phyloP scores from a whole-genome alignment of 2,888 invertebrate species.

The Andrena chrysosceles region DNA sequence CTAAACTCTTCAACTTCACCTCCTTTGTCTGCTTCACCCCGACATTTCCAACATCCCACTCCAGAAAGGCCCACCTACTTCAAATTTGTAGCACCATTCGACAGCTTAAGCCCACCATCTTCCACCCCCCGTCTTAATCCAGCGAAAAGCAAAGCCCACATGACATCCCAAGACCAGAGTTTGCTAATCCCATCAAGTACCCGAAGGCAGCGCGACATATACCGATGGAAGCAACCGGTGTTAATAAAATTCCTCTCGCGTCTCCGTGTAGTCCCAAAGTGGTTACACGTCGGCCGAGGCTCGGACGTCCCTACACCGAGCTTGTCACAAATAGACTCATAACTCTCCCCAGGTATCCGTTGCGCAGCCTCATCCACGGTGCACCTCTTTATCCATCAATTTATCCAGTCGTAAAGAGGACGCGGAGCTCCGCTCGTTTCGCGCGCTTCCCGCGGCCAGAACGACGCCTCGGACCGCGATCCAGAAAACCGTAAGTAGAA shows the following conservation, averaged over 20 bases:
- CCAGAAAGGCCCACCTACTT: no score
- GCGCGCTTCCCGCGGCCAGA: constrained; percentile 7
- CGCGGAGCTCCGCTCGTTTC: neutral
- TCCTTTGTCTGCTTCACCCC: no score
- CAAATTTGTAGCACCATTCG: no score
- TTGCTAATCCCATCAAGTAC: constrained; percentile 1
- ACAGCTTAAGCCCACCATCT: no score
- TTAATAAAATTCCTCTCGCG: constrained; percentile 35
- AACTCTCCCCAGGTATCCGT: constrained; percentile 25
- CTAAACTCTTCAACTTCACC: no score
- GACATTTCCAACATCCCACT: no score
- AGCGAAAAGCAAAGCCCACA: no score
- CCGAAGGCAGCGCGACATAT: neutral
- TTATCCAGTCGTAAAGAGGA: constrained; percentile 35
- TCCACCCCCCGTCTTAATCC: no score
- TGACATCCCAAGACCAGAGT: no score
- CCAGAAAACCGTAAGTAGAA: constrained; percentile 47
- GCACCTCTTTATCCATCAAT: constrained; percentile 46
- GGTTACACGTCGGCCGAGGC: constrained; percentile 9
- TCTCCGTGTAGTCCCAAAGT: constrained; percentile 7
- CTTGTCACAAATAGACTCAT: constrained; percentile 37
- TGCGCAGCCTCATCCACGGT: constrained; percentile 3
- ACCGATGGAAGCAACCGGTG: neutral
- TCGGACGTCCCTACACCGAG: neutral
- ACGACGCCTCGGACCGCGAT: constrained; percentile 11